Evolutionary conservation across 2,888 invertebrate genomes (phyloP).

Genomic region (Diploptera punctata): DNA sequence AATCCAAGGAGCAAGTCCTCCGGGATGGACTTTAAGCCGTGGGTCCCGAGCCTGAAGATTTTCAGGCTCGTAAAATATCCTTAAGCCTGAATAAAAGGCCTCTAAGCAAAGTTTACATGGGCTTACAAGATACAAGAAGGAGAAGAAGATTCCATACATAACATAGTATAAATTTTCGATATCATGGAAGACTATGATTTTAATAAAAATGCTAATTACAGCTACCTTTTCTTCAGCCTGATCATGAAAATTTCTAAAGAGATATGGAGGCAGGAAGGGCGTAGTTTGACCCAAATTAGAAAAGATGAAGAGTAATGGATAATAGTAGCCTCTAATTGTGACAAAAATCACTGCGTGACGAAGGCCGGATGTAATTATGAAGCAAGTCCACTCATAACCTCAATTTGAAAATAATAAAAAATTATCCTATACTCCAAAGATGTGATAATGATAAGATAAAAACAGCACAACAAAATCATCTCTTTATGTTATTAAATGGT

Average conservation of each 20-base stretch:
- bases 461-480: neutral
- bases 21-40: too few relatives aligned
- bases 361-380: conserved; percentile 3
- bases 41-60: too few relatives aligned
- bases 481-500: neutral
- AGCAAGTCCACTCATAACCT: neutral
- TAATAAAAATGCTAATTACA: neutral
- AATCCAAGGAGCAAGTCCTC: too few relatives aligned
- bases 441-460: conserved; percentile 1
- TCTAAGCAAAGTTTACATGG: too few relatives aligned
- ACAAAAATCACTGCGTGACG: neutral
- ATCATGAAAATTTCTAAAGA: neutral
- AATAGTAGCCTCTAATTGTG: conserved; percentile 1
- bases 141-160: too few relatives aligned
- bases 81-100: too few relatives aligned
- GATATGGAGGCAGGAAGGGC: neutral
- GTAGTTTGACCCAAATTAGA: neutral
- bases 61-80: too few relatives aligned
- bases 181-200: too few relatives aligned
- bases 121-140: too few relatives aligned
- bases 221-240: neutral
- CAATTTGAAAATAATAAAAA: neutral
- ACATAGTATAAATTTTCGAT: too few relatives aligned
- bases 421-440: neutral
- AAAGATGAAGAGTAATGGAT: neutral